These are phyloP conservation scores for Macrophya annulata DNA, from an alignment of 2,888 invertebrate species.

Conservation along the genomic window DNA sequence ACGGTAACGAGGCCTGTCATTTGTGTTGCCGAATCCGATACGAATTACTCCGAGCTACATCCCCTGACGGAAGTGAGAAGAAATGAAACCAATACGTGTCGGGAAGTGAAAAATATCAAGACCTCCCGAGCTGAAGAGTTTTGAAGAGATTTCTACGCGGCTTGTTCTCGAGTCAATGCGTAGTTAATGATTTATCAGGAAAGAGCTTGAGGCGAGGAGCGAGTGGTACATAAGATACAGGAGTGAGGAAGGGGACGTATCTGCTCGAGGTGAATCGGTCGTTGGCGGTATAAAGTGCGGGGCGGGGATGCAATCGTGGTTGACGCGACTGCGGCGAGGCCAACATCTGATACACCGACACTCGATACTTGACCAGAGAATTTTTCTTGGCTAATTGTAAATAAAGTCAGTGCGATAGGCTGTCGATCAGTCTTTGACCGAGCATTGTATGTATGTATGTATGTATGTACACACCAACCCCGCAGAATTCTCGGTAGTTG, in stretches of 20 bases:
- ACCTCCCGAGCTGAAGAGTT: not conserved
- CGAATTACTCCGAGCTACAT: not conserved
- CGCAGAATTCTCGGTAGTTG: not conserved
- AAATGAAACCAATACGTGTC: not conserved
- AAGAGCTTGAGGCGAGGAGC: not conserved
- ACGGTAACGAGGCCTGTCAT: not conserved
- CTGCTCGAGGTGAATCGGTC: conserved; percentile 23
- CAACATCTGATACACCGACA: conserved; percentile 45
- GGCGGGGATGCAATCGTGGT: not conserved
- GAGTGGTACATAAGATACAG: not conserved
- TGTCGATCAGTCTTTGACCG: conserved; percentile 21
- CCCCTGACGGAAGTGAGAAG: not conserved
- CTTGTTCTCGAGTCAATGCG: not conserved
- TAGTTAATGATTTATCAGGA: not conserved
- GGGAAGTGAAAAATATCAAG: not conserved
- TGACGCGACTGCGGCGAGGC: conserved; percentile 40
- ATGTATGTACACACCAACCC: not conserved
- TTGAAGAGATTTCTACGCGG: not conserved
- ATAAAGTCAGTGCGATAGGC: conserved; percentile 21
- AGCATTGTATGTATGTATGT: too few relatives aligned
- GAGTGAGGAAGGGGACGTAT: not conserved
- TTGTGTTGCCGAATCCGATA: not conserved
- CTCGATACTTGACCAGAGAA: conserved; percentile 46
- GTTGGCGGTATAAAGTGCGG: conserved; percentile 1
- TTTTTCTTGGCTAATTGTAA: conserved; percentile 37